phyloP scores from a whole-genome alignment of 1,140 invertebrate genomes.

The Drosophila chauvacae region DNA sequence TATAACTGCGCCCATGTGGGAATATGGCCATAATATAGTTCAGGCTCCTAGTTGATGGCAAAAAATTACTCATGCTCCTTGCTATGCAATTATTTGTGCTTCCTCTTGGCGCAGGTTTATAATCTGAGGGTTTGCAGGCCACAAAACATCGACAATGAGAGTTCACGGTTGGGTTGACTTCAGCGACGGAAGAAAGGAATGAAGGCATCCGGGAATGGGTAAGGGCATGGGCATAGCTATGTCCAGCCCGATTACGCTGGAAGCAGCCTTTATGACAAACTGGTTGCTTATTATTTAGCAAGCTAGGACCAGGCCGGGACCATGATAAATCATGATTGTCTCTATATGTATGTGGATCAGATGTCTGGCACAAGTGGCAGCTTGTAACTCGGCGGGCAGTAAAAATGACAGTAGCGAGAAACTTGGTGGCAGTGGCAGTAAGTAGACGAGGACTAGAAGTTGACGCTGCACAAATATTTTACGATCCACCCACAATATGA shows the following conservation, averaged over 20 bases:
- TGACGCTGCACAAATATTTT: slow-evolving; percentile 77
- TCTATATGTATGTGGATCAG: slow-evolving; percentile 32
- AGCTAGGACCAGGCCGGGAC: slow-evolving; percentile 29
- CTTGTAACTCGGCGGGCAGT: slow-evolving; percentile 62
- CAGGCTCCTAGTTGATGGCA: not conserved
- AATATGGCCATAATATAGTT: slow-evolving; percentile 3
- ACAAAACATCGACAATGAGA: slow-evolving; percentile 70
- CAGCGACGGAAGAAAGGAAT: slow-evolving; percentile 23
- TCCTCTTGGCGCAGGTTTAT: slow-evolving; percentile 24
- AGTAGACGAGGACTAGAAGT: slow-evolving; percentile 42
- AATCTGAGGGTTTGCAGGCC: slow-evolving; percentile 74
- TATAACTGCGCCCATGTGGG: not conserved
- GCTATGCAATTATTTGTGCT: slow-evolving; percentile 11
- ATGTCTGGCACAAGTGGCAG: slow-evolving; percentile 73
- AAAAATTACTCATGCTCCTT: slow-evolving; percentile 5
- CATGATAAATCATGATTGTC: slow-evolving; percentile 62
- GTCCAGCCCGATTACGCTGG: slow-evolving; percentile 42
- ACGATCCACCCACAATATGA: slow-evolving; percentile 82
- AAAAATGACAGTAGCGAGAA: slow-evolving; percentile 68
- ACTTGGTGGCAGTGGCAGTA: slow-evolving; percentile 6
- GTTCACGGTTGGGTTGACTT: slow-evolving; percentile 64
- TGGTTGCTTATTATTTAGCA: slow-evolving; percentile 72
- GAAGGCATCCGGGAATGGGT: slow-evolving; percentile 17
- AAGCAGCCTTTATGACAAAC: slow-evolving; percentile 72
- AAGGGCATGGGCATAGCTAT: slow-evolving; percentile 42